Evolutionary conservation across 2,797 vertebrate genomes (phyloP).

Genomic region (Aeoliscus strigatus): DNA sequence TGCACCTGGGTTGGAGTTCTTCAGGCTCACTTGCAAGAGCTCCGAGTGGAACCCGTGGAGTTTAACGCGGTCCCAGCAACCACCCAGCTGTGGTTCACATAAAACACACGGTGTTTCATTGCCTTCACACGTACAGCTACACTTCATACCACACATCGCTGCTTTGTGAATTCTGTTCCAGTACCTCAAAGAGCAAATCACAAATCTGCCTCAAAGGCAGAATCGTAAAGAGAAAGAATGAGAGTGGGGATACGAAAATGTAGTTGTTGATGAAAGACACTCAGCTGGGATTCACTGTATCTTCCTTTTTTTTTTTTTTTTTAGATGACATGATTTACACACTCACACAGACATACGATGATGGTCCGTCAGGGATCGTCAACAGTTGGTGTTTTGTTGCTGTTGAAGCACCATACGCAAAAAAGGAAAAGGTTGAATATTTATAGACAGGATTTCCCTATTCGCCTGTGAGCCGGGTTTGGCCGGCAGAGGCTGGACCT

Average conservation of each 20-base stretch:
- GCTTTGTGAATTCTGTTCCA: constrained; percentile 46
- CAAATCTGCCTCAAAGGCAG: constrained; percentile 25
- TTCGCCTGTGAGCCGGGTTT: constrained; percentile 37
- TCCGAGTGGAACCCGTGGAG: constrained; percentile 29
- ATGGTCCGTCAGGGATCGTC: constrained; percentile 40
- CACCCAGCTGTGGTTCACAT: constrained; percentile 60
- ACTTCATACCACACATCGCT: constrained; percentile 40
- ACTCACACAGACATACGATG: constrained; percentile 13
- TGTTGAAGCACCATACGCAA: constrained; percentile 35
- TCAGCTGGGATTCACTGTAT: constrained; percentile 35
- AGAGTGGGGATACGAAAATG: constrained; percentile 16
- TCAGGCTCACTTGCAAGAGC: constrained; percentile 44
- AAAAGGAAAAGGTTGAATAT: constrained; percentile 45
- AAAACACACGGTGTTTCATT: constrained; percentile 66
- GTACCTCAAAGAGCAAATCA: constrained; percentile 38
- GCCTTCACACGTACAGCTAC: constrained; percentile 49
- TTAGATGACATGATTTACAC: constrained; percentile 18
- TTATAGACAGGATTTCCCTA: constrained; percentile 52
- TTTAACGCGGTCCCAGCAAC: constrained; percentile 49
- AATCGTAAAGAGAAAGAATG: constrained; percentile 36
- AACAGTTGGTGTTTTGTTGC: constrained; percentile 52
- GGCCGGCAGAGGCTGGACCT: constrained; percentile 36
- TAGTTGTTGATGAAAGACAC: constrained; percentile 23
- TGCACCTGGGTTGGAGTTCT: constrained; percentile 46
- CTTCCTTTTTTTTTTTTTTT: constrained; percentile 30